phyloP scores from a whole-genome alignment of 2,113 vertebrate genomes.

The Eidolon helvum region DNA sequence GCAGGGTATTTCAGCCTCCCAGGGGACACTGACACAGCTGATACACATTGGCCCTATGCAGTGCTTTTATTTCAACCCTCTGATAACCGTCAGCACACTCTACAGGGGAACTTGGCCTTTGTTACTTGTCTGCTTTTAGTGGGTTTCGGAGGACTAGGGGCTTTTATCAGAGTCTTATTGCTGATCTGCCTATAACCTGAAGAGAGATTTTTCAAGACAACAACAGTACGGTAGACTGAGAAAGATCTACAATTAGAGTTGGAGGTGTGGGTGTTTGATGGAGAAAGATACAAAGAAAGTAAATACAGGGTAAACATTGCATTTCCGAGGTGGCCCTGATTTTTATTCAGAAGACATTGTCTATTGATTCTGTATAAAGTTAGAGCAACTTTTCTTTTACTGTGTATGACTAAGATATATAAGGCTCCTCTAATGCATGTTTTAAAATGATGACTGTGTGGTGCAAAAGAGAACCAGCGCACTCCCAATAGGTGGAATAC shows the following conservation, averaged over 20 bases:
- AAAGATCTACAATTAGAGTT: background rate
- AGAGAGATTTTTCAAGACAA: background rate
- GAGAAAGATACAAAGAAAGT: background rate
- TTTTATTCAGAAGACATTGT: constrained; percentile 38
- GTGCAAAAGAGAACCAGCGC: background rate
- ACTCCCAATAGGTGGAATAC: background rate
- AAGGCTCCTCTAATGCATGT: background rate
- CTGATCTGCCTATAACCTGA: background rate
- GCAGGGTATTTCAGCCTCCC: background rate
- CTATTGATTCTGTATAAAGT: constrained; percentile 47
- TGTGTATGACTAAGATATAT: background rate
- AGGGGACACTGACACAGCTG: background rate
- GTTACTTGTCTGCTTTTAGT: background rate
- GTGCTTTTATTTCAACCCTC: background rate
- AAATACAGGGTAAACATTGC: background rate
- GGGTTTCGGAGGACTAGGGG: background rate
- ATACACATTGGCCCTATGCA: background rate
- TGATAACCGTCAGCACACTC: background rate
- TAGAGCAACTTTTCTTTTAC: background rate
- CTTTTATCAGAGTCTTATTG: background rate
- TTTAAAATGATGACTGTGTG: background rate
- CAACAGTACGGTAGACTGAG: background rate
- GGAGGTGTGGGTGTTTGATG: background rate
- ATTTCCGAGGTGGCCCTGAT: background rate
- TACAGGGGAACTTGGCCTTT: background rate